Evolutionary conservation across 2,888 invertebrate genomes (phyloP), one percentile per base, ranked within the genome.

Genomic region (Hanleya hanleyi): DNA sequence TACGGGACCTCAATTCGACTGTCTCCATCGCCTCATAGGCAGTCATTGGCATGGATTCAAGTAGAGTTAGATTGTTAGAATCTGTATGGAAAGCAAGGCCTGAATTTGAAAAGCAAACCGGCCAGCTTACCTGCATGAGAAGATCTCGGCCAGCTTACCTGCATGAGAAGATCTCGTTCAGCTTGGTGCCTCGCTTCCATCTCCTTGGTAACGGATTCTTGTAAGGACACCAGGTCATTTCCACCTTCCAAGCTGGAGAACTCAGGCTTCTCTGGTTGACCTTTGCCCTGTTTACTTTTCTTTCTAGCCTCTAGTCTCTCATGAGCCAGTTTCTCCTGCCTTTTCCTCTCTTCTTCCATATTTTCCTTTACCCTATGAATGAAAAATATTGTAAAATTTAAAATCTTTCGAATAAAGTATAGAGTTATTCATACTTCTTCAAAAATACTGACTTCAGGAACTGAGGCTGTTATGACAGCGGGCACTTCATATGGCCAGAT

Each of bases 321-420:
- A 41, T 76, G 75, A 0, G 88, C 88, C 32, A 87, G 74, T 41
- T 80, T 78, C 74, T 84, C 82, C 66, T 87, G 87, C 57, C 84
- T 62, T n/a, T 74, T 69, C 66, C 81, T 80, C 61, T 86, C 84
- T 35, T 82, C 82, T 15, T 83, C 80, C 47, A 75, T 75, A 32
- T 76, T 73, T 22, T 80, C 72, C 36, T 74, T 38, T 15, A 73
- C 49, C 49, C 82, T 83, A 69, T 22, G 36, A 41, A 64, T 9
- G n/a, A 29, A 69, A 15, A 41, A 33, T 36, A 15, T 57, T 22
- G n/a, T 15, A 7, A 57, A 57, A 26, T 29, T 22, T 57, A 12
- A 41, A 41, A 41, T 41, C n/a, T 41, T 41, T 12, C n/a, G n/a
- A 41, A 41, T 12, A 41, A 41, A 41, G n/a, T 41, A 15, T n/a